Conservation (phyloP, 2,888 invertebrate genomes). For the Argyresthia albistria region DNA sequence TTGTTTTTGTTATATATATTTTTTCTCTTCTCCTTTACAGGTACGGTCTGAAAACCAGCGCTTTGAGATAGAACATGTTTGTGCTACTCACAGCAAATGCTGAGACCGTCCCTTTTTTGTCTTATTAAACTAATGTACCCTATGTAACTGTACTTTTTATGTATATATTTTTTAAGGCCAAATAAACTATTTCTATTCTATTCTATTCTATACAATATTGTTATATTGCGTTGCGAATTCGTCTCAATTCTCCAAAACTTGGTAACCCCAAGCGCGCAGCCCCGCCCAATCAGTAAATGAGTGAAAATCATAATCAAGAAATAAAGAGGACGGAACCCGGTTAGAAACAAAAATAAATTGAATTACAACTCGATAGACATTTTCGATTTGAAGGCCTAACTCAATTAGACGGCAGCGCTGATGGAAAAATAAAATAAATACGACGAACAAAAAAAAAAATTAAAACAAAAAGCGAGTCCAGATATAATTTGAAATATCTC, state of each 20-base stretch:
- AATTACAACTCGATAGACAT: conserved; percentile 71
- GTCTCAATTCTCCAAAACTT: neutral
- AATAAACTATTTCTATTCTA: too few species aligned
- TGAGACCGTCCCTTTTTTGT: too few species aligned
- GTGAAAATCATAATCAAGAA: conserved; percentile 57
- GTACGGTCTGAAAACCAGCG: too few species aligned
- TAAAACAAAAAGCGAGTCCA: conserved; percentile 64
- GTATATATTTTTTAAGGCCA: too few species aligned
- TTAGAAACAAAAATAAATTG: conserved; percentile 73
- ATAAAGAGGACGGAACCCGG: conserved; percentile 59
- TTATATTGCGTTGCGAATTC: too few species aligned
- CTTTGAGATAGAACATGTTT: too few species aligned
- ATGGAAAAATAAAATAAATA: conserved; percentile 73
- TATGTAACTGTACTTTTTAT: too few species aligned
- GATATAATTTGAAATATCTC: conserved; percentile 73
- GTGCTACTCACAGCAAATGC: too few species aligned
- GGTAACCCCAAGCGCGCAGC: neutral
- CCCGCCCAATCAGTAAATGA: conserved; percentile 36
- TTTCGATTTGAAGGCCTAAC: conserved; percentile 71
- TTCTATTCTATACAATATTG: too few species aligned
- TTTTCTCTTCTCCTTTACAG: too few species aligned
- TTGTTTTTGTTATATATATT: too few species aligned
- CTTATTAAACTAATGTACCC: too few species aligned
- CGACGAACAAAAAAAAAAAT: conserved; percentile 64
- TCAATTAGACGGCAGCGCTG: conserved; percentile 68